Evolutionary conservation across 1,140 invertebrate species (phyloP).

Genomic region (Heliconius hermathena): DNA sequence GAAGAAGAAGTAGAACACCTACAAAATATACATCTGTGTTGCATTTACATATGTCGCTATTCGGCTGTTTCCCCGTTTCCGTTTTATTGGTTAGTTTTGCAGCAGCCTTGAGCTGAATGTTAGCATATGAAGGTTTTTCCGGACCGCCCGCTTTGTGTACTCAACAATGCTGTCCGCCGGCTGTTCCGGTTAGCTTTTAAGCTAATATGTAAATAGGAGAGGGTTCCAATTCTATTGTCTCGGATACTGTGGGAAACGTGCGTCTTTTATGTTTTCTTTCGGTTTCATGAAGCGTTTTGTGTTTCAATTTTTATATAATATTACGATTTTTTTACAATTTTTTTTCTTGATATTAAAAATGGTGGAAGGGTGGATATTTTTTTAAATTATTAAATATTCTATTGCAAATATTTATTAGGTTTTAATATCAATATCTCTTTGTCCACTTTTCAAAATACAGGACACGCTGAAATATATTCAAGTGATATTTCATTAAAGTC

Average conservation of each 20-base stretch:
- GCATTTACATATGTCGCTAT: background rate
- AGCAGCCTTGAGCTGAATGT: constrained; percentile 24
- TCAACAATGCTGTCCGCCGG: constrained; percentile 19
- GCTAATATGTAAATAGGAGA: constrained; percentile 16
- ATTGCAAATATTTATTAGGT: no score
- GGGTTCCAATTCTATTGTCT: constrained; percentile 12
- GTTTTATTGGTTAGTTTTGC: constrained; percentile 20
- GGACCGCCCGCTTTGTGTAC: constrained; percentile 20
- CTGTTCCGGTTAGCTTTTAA: constrained; percentile 34
- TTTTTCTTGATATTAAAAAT: no score
- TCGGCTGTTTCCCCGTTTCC: background rate
- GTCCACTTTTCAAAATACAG: no score
- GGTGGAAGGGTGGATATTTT: no score
- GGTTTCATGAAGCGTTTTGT: background rate
- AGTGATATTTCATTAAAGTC: no score
- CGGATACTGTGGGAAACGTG: background rate
- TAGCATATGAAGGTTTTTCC: constrained; percentile 29
- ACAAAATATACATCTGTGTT: background rate
- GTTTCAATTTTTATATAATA: background rate
- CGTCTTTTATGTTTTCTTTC: constrained; percentile 3
- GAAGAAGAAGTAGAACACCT: background rate
- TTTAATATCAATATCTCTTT: no score
- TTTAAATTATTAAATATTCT: no score
- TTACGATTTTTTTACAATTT: background rate
- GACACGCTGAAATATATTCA: no score